Evolutionary conservation across 2,797 vertebrate species (phyloP), one percentile per base, ranked within the genome.

Genomic region (Gymnopithys bicolor): DNA sequence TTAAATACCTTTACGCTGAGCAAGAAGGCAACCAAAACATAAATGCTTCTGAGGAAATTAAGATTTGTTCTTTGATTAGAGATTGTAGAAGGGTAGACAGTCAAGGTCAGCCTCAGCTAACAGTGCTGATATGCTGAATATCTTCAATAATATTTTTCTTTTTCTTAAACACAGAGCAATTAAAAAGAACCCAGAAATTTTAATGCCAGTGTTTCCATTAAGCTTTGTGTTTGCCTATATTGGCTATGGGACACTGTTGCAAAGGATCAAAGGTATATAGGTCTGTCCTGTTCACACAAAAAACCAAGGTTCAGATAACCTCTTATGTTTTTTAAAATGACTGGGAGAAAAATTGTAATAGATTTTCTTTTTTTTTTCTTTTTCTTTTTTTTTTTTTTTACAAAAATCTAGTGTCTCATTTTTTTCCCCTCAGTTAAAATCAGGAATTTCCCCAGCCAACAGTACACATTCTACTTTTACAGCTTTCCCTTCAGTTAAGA

Each of bases 181-280:
- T 68, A 99, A 97, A 97, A 97, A 48, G 81, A 99, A 97, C 9
- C 98, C 98, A 3, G 89, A 11, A 55, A 27, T 99, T 32, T 84
- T 99, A 66, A 19, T 96, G 66, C 99, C 99, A 39, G 45, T 99
- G 6, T 6, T 99, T 66, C 99, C 99, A 23, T 98, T 99, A 71
- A 48, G 98, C 87, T 99, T 99, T 89, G 35, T 99, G 70, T 39
- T 99, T 58, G 95, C 88, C 71, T 99, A 98, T 97, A 96, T 97
- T 91, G 98, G 98, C 58, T 99, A 99, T 49, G 99, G 99, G 59
- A 98, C 98, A 5, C 84, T 99, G n/a, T 55, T 98, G 74, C 95
- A 98, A 89, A 98, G 98, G 39, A 98, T 99, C 94, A 98, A 98
- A 98, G 99, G 35, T 78, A 32, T 53, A 2, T 67, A 77, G 56